A percentile compares a stretch with the other conserved stretches of the same genome.
phyloP scores from a whole-genome alignment of 1,140 invertebrate species.

The Zaprionus nigranus region DNA sequence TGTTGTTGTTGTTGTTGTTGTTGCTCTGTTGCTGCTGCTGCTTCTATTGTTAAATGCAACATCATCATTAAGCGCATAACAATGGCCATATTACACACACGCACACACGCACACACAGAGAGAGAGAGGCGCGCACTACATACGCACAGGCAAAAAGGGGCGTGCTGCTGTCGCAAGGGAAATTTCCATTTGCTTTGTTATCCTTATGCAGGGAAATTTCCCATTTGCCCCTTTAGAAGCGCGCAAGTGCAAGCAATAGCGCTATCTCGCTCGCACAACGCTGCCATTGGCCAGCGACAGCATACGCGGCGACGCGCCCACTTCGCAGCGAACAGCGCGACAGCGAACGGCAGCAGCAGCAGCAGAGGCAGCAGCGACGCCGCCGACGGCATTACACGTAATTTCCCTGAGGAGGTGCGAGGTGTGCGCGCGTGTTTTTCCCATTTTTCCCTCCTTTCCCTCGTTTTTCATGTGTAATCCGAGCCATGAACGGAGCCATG shows the following conservation, averaged over 20 bases:
- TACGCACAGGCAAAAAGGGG: conserved; percentile 56
- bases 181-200: conserved; percentile 54
- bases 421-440: conserved; percentile 56
- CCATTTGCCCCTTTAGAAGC: conserved; percentile 33
- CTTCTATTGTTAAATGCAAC: conserved; percentile 72
- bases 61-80: conserved; percentile 81
- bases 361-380: conserved; percentile 16
- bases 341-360: conserved; percentile 9
- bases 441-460: conserved; percentile 6
- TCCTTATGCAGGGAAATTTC: conserved; percentile 52
- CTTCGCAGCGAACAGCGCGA: conserved; percentile 19
- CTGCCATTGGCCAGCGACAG: conserved; percentile 47
- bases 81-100: conserved; percentile 58
- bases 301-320: conserved; percentile 58
- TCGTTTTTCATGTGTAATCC: conserved; percentile 40
- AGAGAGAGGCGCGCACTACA: background rate
- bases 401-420: conserved; percentile 19
- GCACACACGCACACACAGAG: conserved; percentile 9
- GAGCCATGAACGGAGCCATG: conserved; percentile 58
- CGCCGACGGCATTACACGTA: conserved; percentile 57
- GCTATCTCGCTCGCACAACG: conserved; percentile 50
- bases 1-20: conserved; percentile 14
- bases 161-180: conserved; percentile 42
- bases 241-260: conserved; percentile 36
- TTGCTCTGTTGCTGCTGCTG: conserved; percentile 45